phyloP scores from a whole-genome alignment of 2,888 invertebrate species.

The Siphonodentalium dalli region DNA sequence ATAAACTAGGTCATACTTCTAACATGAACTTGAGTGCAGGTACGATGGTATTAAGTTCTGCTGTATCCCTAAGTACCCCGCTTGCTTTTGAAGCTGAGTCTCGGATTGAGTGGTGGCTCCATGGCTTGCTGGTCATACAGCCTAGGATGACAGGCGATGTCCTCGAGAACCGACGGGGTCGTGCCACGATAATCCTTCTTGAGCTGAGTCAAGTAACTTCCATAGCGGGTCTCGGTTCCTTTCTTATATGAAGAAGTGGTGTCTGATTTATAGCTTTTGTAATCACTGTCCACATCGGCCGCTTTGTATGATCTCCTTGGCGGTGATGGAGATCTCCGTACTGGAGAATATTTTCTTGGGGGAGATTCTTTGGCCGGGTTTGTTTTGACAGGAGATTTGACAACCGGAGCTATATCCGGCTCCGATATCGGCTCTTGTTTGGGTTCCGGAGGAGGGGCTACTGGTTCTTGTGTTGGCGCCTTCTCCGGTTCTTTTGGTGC shows the following conservation, averaged over 20 bases:
- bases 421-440: too few relatives aligned
- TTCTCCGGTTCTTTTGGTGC: too few relatives aligned
- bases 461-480: too few relatives aligned
- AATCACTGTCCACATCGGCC: conserved; percentile 22
- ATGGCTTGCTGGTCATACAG: conserved; percentile 33
- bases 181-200: conserved; percentile 48
- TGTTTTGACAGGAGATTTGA: too few relatives aligned
- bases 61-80: conserved; percentile 54
- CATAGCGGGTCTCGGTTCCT: conserved; percentile 17
- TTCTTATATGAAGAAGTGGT: neutral
- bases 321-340: too few relatives aligned
- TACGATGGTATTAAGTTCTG: conserved; percentile 47
- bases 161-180: conserved; percentile 52
- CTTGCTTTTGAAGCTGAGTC: conserved; percentile 51
- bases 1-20: conserved; percentile 48
- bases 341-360: too few relatives aligned
- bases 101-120: conserved; percentile 29
- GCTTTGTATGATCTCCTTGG: too few relatives aligned
- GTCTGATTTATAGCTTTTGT: conserved; percentile 5
- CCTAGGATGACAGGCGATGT: conserved; percentile 48
- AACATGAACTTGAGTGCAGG: conserved; percentile 56
- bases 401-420: too few relatives aligned
- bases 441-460: too few relatives aligned
- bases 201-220: conserved; percentile 30
- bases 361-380: too few relatives aligned